Evolutionary conservation across 2,113 vertebrate genomes (phyloP).

Genomic region (Smithornis capensis): DNA sequence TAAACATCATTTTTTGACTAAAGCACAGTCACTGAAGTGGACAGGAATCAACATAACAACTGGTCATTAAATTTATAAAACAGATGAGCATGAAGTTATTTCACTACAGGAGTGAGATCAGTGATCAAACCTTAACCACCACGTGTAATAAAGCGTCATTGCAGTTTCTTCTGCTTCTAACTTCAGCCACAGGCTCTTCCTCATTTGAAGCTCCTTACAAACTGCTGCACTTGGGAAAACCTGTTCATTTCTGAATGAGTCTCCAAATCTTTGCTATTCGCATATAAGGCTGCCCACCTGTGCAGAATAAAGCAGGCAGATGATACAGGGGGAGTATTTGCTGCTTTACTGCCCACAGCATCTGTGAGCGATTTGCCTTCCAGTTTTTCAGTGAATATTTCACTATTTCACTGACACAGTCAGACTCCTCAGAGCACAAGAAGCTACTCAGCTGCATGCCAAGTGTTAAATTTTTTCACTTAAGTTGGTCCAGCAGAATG

Average conservation of each 20-base stretch:
- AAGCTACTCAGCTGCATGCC: neutral
- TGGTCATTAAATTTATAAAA: neutral
- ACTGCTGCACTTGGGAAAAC: neutral
- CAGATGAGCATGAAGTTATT: neutral
- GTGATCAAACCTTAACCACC: neutral
- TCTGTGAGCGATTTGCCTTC: neutral
- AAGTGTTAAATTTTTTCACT: neutral
- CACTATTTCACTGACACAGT: neutral
- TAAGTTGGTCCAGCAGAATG: neutral
- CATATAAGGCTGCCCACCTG: neutral
- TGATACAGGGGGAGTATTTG: neutral
- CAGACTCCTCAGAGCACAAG: neutral
- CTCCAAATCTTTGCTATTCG: neutral
- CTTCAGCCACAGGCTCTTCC: neutral
- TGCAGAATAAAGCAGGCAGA: neutral
- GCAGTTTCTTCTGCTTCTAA: neutral
- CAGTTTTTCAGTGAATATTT: neutral
- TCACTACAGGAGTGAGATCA: neutral
- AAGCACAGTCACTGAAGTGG: neutral
- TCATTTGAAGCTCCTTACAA: accelerated
- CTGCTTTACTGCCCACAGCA: neutral
- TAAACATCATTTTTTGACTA: neutral
- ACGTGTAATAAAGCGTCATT: neutral
- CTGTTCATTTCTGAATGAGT: neutral
- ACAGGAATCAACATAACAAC: neutral